A percentile compares a stretch with the other conserved stretches of the same genome.
These are phyloP conservation scores for Coptodon bakossiorum DNA, from an alignment of 2,113 vertebrate genomes.

Conservation along the genomic window DNA sequence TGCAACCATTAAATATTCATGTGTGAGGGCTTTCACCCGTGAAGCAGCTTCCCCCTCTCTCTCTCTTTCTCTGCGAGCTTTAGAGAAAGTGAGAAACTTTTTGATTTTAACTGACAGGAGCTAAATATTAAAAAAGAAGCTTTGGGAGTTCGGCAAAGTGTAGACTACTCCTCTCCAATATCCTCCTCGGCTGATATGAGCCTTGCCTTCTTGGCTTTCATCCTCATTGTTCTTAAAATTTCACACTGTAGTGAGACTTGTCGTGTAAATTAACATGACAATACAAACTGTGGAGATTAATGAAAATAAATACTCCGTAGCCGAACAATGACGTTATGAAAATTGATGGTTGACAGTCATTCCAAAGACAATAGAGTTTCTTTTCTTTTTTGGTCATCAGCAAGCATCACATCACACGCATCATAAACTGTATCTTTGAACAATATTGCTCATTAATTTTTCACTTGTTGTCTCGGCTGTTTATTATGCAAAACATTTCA, in stretches of 20 bases:
- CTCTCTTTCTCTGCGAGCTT: slow-evolving; percentile 27
- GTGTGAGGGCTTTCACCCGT: slow-evolving; percentile 65
- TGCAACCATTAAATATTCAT: slow-evolving; percentile 72
- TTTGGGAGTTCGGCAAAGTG: slow-evolving; percentile 36
- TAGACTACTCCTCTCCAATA: slow-evolving; percentile 6
- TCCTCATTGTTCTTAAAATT: slow-evolving; percentile 28
- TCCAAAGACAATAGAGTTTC: neutral
- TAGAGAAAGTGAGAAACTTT: slow-evolving; percentile 64
- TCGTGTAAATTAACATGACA: slow-evolving; percentile 37
- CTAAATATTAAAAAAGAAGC: slow-evolving; percentile 60
- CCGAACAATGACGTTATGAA: slow-evolving; percentile 8
- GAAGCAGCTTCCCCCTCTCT: slow-evolving; percentile 40
- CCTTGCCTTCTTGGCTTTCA: slow-evolving; percentile 2
- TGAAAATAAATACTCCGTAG: slow-evolving; percentile 23
- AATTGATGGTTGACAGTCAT: slow-evolving; percentile 29
- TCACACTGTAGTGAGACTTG: neutral
- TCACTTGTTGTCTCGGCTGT: slow-evolving; percentile 40
- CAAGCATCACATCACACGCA: neutral
- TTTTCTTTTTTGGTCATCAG: neutral
- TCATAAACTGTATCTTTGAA: slow-evolving; percentile 22
- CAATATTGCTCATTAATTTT: slow-evolving; percentile 52
- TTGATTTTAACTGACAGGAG: slow-evolving; percentile 61
- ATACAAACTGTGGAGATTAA: slow-evolving; percentile 25
- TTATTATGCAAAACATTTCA: slow-evolving; percentile 47
- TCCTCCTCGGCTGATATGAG: neutral